These are phyloP conservation scores for Acrossocheilus wenchowensis DNA, from an alignment of 2,797 vertebrate genomes.

Conservation along the genomic window DNA sequence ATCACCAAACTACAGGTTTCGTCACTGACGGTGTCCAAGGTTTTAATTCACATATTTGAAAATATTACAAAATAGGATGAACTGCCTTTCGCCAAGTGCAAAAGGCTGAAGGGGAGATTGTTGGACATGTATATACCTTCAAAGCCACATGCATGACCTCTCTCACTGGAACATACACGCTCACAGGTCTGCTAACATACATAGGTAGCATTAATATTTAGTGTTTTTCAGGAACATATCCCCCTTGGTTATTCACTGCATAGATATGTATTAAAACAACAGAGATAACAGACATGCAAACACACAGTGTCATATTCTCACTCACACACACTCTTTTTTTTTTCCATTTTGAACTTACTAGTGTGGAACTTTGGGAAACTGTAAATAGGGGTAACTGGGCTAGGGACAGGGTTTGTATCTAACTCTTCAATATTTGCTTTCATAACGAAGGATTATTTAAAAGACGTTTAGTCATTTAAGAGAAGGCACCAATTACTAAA, in stretches of 20 bases:
- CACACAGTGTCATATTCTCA: conserved; percentile 21
- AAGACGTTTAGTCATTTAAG: not conserved
- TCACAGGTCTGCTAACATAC: conserved; percentile 52
- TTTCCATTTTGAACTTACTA: not conserved
- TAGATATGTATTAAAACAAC: conserved; percentile 66
- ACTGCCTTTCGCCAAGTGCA: conserved; percentile 66
- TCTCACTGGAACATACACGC: conserved; percentile 40
- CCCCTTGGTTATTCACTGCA: conserved; percentile 68
- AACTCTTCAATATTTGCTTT: conserved; percentile 14
- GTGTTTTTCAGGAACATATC: conserved; percentile 59
- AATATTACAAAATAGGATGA: conserved; percentile 71
- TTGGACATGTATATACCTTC: conserved; percentile 60
- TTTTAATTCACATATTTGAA: conserved; percentile 69
- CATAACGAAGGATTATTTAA: not conserved
- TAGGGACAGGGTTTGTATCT: not conserved
- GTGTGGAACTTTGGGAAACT: conserved; percentile 13
- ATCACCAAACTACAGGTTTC: conserved; percentile 10
- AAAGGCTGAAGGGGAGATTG: conserved; percentile 60
- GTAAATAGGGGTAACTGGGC: conserved; percentile 1
- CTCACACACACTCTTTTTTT: conserved; percentile 5
- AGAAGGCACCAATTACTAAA: conserved; percentile 30
- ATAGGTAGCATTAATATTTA: conserved; percentile 67
- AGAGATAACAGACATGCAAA: conserved; percentile 48
- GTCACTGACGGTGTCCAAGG: conserved; percentile 61
- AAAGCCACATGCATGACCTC: conserved; percentile 46